phyloP scores from a whole-genome alignment of 2,888 invertebrate genomes.

The Mimumesa dahlbomi region DNA sequence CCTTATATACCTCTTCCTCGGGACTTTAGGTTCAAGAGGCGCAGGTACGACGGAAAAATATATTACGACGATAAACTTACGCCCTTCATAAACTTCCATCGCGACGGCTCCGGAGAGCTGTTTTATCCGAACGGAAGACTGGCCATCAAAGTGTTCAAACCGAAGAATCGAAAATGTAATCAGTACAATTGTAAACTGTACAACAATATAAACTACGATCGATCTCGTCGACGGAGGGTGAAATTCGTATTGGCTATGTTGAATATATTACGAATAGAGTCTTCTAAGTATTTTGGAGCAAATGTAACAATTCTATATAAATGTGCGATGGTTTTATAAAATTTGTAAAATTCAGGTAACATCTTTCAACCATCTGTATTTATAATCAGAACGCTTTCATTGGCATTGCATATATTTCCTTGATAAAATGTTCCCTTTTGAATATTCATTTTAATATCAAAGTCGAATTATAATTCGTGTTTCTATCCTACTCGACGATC shows the following conservation, averaged over 20 bases:
- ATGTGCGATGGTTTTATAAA: no score
- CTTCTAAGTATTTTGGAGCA: no score
- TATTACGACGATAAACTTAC: constrained; percentile 58
- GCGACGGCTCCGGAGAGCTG: constrained; percentile 54
- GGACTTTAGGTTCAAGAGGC: constrained; percentile 55
- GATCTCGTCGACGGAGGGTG: constrained; percentile 5
- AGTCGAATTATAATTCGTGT: not conserved
- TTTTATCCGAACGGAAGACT: constrained; percentile 65
- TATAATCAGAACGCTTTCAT: no score
- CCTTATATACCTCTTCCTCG: not conserved
- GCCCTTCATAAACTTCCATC: constrained; percentile 51
- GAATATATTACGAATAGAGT: not conserved
- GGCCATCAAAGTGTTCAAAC: constrained; percentile 57
- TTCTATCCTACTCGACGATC: not conserved
- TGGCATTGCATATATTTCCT: no score
- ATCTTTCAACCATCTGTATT: no score
- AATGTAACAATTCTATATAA: no score
- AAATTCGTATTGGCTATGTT: not conserved
- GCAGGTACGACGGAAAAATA: constrained; percentile 16
- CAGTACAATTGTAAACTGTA: not conserved
- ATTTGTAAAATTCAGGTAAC: no score
- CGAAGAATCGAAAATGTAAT: constrained; percentile 63
- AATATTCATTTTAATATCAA: no score
- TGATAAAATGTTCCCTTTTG: no score
- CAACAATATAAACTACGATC: not conserved